Percentiles rank a stretch among this genome's conserved stretches.
These are phyloP conservation scores for Archocentrus centrarchus DNA, from an alignment of 2,113 vertebrate species.

Conservation along the genomic window DNA sequence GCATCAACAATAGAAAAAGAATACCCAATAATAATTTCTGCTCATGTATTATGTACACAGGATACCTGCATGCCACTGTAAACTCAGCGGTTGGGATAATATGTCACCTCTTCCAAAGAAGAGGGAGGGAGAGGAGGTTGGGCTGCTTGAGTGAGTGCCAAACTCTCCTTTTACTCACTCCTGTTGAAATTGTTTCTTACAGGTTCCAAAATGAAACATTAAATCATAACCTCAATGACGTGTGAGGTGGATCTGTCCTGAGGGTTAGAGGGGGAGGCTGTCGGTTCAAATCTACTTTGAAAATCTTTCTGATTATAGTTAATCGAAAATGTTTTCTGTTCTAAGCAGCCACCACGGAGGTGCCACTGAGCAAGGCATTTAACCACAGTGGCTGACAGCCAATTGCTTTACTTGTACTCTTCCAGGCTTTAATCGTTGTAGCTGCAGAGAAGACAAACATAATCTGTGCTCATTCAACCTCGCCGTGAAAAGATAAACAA, in stretches of 20 bases:
- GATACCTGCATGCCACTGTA: slow-evolving; percentile 44
- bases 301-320: background rate
- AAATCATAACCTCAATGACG: slow-evolving; percentile 4
- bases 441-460: background rate
- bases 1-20: slow-evolving; percentile 28
- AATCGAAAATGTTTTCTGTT: background rate
- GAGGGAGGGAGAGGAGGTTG: background rate
- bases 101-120: background rate
- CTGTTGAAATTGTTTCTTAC: background rate
- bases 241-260: slow-evolving; percentile 4
- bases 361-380: background rate
- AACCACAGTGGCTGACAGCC: background rate
- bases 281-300: background rate
- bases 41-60: slow-evolving; percentile 56
- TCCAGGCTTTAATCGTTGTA: background rate
- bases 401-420: background rate
- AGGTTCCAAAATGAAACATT: slow-evolving; percentile 7
- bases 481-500: background rate
- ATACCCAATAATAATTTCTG: slow-evolving; percentile 54
- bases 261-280: slow-evolving; percentile 14
- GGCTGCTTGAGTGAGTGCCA: slow-evolving; percentile 3
- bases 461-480: background rate
- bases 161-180: background rate
- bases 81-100: slow-evolving; percentile 40
- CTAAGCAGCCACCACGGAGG: background rate